Evolutionary conservation across 92 coral and sea anemone species (phyloP).

Genomic region (Blastomussa wellsi): DNA sequence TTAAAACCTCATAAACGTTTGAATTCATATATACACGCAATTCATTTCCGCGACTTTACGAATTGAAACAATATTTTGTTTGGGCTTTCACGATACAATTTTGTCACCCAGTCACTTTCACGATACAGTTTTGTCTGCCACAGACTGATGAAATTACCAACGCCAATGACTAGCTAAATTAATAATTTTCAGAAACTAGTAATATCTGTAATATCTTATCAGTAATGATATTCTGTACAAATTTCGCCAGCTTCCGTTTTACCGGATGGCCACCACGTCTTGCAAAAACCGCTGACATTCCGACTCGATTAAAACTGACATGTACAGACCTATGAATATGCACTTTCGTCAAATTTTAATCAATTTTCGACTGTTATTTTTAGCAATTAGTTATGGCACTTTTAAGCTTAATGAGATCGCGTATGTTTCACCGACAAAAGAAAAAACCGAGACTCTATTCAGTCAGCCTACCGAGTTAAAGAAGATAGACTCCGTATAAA

Average conservation of each 20-base stretch:
- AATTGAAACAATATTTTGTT: not conserved
- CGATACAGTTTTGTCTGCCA: not conserved
- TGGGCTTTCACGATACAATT: not conserved
- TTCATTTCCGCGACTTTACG: not conserved
- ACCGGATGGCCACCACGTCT: not conserved
- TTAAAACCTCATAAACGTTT: not conserved
- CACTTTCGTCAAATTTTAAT: not conserved
- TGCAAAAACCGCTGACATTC: slow-evolving; percentile 3
- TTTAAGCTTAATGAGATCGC: not conserved
- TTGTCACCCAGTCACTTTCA: no score
- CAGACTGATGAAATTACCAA: not conserved
- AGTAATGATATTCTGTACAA: not conserved
- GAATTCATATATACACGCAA: not conserved
- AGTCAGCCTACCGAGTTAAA: not conserved
- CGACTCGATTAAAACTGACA: not conserved
- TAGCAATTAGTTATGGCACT: not conserved
- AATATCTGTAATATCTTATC: not conserved
- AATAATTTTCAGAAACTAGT: not conserved
- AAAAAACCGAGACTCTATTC: not conserved
- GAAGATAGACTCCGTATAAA: not conserved
- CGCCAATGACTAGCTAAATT: not conserved
- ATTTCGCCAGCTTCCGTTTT: slow-evolving; percentile 2
- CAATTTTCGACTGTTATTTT: not conserved
- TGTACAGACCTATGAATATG: not conserved
- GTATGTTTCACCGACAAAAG: not conserved